Evolutionary conservation across 2,888 invertebrate genomes (phyloP).

Genomic region (Panopea generosa): DNA sequence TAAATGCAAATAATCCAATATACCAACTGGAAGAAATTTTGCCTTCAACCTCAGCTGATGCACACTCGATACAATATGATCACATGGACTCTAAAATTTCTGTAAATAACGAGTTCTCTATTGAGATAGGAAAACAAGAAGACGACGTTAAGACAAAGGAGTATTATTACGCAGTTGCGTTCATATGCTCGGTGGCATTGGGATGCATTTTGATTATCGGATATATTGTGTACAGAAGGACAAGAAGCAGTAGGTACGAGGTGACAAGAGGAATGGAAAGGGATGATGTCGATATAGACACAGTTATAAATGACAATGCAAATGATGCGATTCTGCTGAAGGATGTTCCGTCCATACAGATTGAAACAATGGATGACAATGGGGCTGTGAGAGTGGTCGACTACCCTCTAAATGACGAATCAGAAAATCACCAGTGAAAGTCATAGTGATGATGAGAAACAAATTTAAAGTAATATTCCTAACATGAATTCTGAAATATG

Average conservation of each 20-base stretch:
- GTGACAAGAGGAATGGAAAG: too few relatives aligned
- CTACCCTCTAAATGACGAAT: slow-evolving; percentile 8
- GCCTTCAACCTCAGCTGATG: too few relatives aligned
- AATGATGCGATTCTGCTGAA: slow-evolving; percentile 1
- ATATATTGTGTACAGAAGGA: slow-evolving; percentile 25
- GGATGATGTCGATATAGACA: too few relatives aligned
- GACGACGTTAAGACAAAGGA: background rate
- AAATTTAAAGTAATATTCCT: too few relatives aligned
- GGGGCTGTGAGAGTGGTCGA: slow-evolving; percentile 24
- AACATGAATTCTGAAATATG: too few relatives aligned
- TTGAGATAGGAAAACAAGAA: background rate
- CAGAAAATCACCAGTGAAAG: background rate
- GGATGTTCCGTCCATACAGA: slow-evolving; percentile 50
- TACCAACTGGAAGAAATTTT: too few relatives aligned
- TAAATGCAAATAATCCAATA: too few relatives aligned
- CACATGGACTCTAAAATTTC: too few relatives aligned
- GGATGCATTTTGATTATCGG: slow-evolving; percentile 31
- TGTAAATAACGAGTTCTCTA: too few relatives aligned
- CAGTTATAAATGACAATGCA: background rate
- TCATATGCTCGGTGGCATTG: slow-evolving; percentile 24
- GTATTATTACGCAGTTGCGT: slow-evolving; percentile 34
- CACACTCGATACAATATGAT: too few relatives aligned
- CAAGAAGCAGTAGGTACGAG: slow-evolving; percentile 11
- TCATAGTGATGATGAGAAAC: too few relatives aligned
- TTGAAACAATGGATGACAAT: slow-evolving; percentile 42